Evolutionary conservation across 2,888 invertebrate species (phyloP).

Genomic region (Labia minor): DNA sequence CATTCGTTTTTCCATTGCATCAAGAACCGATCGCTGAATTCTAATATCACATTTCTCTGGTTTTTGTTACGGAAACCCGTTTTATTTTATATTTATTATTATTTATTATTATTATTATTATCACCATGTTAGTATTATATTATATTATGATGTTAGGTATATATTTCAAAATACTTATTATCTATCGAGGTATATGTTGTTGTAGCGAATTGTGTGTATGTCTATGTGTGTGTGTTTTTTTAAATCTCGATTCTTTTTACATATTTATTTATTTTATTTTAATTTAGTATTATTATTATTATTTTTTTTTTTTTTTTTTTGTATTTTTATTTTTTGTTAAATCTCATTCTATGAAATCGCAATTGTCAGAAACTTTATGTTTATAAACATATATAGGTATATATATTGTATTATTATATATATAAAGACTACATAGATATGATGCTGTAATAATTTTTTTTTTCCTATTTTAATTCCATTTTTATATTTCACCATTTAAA

Average conservation of each 20-base stretch:
- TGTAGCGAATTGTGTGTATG: neutral
- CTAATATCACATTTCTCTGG: neutral
- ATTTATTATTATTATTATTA: neutral
- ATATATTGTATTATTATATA: no score
- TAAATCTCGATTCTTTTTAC: no score
- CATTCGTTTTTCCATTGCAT: neutral
- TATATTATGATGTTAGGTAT: no score
- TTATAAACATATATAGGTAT: neutral
- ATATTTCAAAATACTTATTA: neutral
- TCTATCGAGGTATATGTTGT: constrained; percentile 9
- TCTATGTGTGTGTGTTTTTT: no score
- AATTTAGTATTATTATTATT: no score
- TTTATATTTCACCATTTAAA: neutral
- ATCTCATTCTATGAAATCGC: constrained; percentile 3
- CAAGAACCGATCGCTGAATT: neutral
- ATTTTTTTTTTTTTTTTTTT: neutral
- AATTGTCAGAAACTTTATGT: neutral
- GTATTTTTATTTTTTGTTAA: neutral
- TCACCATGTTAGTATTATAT: no score
- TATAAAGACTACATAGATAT: neutral
- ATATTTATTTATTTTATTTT: no score
- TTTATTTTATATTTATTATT: neutral
- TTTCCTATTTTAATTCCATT: neutral
- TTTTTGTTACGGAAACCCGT: neutral
- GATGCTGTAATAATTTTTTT: neutral